Conservation (phyloP, 2,888 invertebrate species). For the Parnassius mnemosyne region DNA sequence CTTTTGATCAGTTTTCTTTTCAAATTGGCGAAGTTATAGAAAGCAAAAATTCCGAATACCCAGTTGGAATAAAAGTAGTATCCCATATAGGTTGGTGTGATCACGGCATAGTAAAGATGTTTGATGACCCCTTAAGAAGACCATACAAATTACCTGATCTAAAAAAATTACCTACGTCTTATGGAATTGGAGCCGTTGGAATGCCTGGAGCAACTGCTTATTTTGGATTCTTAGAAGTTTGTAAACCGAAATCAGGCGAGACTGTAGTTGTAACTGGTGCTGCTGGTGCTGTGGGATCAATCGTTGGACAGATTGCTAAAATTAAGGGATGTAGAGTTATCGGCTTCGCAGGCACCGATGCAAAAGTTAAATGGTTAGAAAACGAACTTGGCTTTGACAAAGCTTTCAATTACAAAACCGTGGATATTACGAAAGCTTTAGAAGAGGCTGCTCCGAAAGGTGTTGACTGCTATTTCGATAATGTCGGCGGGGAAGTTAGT, state of each 20-base stretch:
- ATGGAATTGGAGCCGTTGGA: slow-evolving; percentile 82
- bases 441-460: slow-evolving; percentile 84
- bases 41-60: slow-evolving; percentile 80
- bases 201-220: slow-evolving; percentile 87
- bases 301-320: slow-evolving; percentile 89
- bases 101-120: slow-evolving; percentile 51
- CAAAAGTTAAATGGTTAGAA: slow-evolving; percentile 85
- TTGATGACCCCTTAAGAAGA: slow-evolving; percentile 24
- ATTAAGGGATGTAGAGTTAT: slow-evolving; percentile 83
- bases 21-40: slow-evolving; percentile 73
- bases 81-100: slow-evolving; percentile 85
- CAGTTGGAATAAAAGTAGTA: slow-evolving; percentile 81
- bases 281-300: slow-evolving; percentile 87
- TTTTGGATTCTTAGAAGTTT: slow-evolving; percentile 85
- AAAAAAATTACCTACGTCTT: slow-evolving; percentile 71
- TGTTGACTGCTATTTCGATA: slow-evolving; percentile 88
- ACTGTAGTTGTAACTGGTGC: slow-evolving; percentile 86
- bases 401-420: slow-evolving; percentile 87
- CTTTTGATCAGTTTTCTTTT: slow-evolving; percentile 42
- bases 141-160: slow-evolving; percentile 74
- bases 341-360: slow-evolving; percentile 86
- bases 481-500: slow-evolving; percentile 85
- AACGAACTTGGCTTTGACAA: slow-evolving; percentile 84
- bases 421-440: slow-evolving; percentile 73
- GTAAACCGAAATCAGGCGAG: slow-evolving; percentile 84